phyloP scores from a whole-genome alignment of 2,797 vertebrate genomes.

The Moxostoma hubbsi region DNA sequence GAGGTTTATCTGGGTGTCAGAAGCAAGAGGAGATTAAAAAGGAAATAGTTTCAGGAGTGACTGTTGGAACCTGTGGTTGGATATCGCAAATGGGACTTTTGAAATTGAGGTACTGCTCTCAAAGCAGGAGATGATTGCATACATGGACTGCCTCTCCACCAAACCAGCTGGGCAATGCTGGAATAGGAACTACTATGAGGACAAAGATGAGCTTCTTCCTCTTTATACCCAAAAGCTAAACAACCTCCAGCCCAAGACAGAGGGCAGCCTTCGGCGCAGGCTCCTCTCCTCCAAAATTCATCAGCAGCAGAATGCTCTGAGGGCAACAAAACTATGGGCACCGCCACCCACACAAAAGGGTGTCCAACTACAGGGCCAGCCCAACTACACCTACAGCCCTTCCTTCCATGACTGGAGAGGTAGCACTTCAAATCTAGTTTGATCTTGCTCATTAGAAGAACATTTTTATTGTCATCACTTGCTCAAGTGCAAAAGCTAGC shows the following conservation, averaged over 20 bases:
- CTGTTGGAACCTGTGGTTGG: not conserved
- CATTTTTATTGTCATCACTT: conserved; percentile 12
- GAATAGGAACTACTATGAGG: conserved; percentile 59
- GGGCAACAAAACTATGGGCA: conserved; percentile 47
- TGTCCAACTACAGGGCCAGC: conserved; percentile 15
- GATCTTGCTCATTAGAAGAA: conserved; percentile 1
- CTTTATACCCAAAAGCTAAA: conserved; percentile 43
- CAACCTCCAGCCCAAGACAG: conserved; percentile 53
- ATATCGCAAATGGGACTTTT: not conserved
- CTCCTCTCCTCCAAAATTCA: conserved; percentile 61
- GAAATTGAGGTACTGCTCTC: not conserved
- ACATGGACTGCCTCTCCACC: conserved; percentile 57
- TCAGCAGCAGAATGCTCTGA: conserved; percentile 55
- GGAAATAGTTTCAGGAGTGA: not conserved
- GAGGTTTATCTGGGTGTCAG: not conserved
- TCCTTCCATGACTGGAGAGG: conserved; percentile 49
- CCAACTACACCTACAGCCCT: conserved; percentile 34
- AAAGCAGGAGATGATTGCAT: conserved; percentile 51
- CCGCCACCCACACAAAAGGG: conserved; percentile 20
- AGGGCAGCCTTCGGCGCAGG: conserved; percentile 57
- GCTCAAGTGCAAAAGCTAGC: not conserved
- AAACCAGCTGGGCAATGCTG: conserved; percentile 54
- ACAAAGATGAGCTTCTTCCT: conserved; percentile 63
- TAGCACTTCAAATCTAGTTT: conserved; percentile 36
- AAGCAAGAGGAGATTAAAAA: not conserved